Evolutionary conservation across 2,797 vertebrate species (phyloP), one percentile per base, ranked within the genome.

Genomic region (Gila robusta): DNA sequence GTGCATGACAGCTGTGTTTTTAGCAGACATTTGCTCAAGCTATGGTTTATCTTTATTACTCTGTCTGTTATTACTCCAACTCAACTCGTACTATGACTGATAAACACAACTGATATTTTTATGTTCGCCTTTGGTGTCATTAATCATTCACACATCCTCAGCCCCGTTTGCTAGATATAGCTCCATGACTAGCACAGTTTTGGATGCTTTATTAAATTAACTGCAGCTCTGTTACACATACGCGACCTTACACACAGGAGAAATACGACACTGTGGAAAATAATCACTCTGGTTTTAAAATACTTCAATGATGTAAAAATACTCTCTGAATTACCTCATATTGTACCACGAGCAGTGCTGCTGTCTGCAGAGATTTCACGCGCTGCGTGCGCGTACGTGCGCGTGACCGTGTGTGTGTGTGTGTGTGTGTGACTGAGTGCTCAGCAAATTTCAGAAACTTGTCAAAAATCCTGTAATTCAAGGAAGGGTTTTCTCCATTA

Each of bases 241-340:
- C 16, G 19, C 52, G 8, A 52, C n/a, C n/a, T 23, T 2, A 32
- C 26, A 37, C 5, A 52, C 52, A 67, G 28, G 28, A 79, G 19
- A 12, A 39, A 79, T 16, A 5, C 26, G 16, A 79, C 2, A 4
- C 14, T 11, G 3, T 1, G 37, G 12, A 59, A 11, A 23, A 32
- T 12, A 44, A 41, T 16, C 0, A 69, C 10, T 6, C 10, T 79
- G 3, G n/a, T 28, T 16, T 23, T 37, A 5, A 41, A 69, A 66
- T 10, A 64, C 17, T 76, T 21, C n/a, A 85, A 79, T 85, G n/a
- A 32, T 62, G 39, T 41, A 49, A 19, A 79, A 19, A 79, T 28
- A 4, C 17, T 56, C 9, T 59, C 4, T 54, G 49, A 83, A 74
- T 90, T 79, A 59, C 91, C 95, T 95, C 91, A 96, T 95, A 92